Percentiles rank a stretch among this genome's conserved stretches.
phyloP scores from a whole-genome alignment of 2,888 invertebrate genomes.

The Clivina fossor region DNA sequence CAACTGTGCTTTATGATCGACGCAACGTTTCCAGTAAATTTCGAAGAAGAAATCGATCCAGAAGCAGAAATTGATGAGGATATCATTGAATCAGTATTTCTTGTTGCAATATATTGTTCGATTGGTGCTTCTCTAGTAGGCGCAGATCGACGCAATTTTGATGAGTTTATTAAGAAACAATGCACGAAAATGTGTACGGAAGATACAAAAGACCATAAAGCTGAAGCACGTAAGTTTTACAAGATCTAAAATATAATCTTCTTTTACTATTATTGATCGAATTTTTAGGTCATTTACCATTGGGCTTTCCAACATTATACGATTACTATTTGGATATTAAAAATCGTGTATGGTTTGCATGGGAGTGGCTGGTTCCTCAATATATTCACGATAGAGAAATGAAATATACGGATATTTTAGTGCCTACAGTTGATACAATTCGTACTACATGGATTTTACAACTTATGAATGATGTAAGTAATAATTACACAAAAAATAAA shows the following conservation, averaged over 20 bases:
- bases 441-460: conserved; percentile 76
- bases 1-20: conserved; percentile 83
- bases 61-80: conserved; percentile 58
- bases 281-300: conserved; percentile 71
- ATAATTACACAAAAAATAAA: background rate
- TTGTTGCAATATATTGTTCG: conserved; percentile 79
- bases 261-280: no score
- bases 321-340: conserved; percentile 78
- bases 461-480: conserved; percentile 70
- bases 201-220: conserved; percentile 65
- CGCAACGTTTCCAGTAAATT: conserved; percentile 60
- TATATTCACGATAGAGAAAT: conserved; percentile 72
- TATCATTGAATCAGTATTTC: conserved; percentile 71
- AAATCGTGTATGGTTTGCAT: conserved; percentile 75
- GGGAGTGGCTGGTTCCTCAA: conserved; percentile 76
- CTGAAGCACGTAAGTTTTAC: conserved; percentile 57
- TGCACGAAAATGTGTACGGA: conserved; percentile 69
- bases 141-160: conserved; percentile 71
- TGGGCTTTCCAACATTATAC: conserved; percentile 69
- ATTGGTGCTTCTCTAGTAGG: conserved; percentile 77
- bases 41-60: conserved; percentile 52
- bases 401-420: conserved; percentile 81
- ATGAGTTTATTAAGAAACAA: conserved; percentile 76
- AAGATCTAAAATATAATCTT: background rate
- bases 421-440: conserved; percentile 87